phyloP scores from a whole-genome alignment of 1,140 invertebrate genomes.

The Lamellibrachia luymesi region DNA sequence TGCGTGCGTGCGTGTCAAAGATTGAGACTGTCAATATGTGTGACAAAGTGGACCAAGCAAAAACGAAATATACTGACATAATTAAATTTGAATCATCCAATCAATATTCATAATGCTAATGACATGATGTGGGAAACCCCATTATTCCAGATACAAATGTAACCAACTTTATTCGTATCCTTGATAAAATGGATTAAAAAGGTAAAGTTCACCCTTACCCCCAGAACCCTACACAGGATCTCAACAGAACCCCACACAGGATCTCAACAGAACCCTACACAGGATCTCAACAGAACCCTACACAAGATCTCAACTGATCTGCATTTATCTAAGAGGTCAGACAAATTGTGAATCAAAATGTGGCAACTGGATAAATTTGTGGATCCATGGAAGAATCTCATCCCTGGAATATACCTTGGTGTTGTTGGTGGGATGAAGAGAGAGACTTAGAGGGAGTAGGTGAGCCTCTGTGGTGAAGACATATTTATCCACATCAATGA shows the following conservation, averaged over 20 bases:
- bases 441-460: conserved; percentile 83
- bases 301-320: conserved; percentile 3
- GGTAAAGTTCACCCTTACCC: no score
- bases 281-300: neutral
- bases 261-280: neutral
- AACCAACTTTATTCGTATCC: no score
- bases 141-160: no score
- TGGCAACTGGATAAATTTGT: no score
- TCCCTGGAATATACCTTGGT: neutral
- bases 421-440: conserved; percentile 47
- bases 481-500: conserved; percentile 92
- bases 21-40: neutral
- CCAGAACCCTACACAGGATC: neutral
- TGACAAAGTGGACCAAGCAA: neutral
- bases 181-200: no score
- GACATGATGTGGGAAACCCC: no score
- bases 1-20: no score
- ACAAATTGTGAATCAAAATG: no score
- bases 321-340: neutral
- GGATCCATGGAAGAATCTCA: no score
- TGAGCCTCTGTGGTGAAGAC: conserved; percentile 97
- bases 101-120: no score
- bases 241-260: neutral
- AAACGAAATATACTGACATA: no score
- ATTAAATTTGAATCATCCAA: no score